These are phyloP conservation scores for Unio pictorum DNA, from an alignment of 2,888 invertebrate species.

Conservation along the genomic window DNA sequence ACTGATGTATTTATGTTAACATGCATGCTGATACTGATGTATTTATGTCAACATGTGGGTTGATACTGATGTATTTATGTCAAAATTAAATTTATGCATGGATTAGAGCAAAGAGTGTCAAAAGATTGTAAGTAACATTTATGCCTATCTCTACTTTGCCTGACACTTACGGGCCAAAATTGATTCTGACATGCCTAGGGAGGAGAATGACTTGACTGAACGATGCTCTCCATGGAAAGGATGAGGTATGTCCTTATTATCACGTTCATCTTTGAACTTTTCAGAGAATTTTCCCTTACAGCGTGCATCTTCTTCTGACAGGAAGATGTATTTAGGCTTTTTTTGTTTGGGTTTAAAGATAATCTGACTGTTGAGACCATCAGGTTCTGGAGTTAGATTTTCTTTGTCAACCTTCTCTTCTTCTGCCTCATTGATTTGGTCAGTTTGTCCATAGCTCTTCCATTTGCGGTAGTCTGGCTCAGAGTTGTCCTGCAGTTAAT, in stretches of 20 bases:
- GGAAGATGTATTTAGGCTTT: constrained; percentile 52
- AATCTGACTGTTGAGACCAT: constrained; percentile 32
- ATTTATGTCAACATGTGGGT: too few species aligned
- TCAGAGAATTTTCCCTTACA: constrained; percentile 54
- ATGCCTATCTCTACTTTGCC: constrained; percentile 4
- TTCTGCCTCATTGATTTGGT: constrained; percentile 16
- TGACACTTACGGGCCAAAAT: constrained; percentile 6
- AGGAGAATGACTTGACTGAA: constrained; percentile 40
- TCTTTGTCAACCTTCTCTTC: constrained; percentile 14
- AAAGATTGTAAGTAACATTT: not conserved
- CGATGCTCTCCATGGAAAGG: constrained; percentile 38
- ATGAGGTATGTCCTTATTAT: constrained; percentile 38
- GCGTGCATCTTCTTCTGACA: constrained; percentile 58
- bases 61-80: too few species aligned
- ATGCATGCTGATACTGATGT: too few species aligned
- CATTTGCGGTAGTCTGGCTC: constrained; percentile 49
- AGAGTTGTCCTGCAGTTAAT: constrained; percentile 34
- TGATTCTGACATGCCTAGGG: constrained; percentile 23
- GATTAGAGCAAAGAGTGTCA: too few species aligned
- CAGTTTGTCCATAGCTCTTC: constrained; percentile 19
- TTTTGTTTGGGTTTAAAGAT: constrained; percentile 27
- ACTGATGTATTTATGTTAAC: too few species aligned
- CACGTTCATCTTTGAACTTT: constrained; percentile 46
- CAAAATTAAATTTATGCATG: too few species aligned
- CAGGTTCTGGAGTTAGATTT: constrained; percentile 9